Percentiles rank a stretch among this genome's conserved stretches.
phyloP scores from a whole-genome alignment of 2,888 invertebrate genomes.

The Caenorhabditis sulstoni region DNA sequence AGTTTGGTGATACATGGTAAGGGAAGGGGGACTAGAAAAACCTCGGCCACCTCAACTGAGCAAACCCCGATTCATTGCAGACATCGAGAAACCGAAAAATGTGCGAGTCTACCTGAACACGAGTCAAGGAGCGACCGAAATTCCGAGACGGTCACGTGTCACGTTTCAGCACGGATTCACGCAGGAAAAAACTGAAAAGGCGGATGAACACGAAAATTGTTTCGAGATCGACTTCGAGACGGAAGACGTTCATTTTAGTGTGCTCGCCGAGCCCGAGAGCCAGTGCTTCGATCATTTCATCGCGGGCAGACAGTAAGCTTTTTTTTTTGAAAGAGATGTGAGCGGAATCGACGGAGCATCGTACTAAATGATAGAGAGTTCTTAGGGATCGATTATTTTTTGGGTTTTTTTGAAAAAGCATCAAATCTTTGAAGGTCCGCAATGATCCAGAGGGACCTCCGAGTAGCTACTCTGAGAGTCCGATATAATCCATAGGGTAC shows the following conservation, averaged over 20 bases:
- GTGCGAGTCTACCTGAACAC: slow-evolving; percentile 34
- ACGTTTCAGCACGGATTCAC: slow-evolving; percentile 3
- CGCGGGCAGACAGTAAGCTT: slow-evolving; percentile 42
- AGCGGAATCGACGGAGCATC: no score
- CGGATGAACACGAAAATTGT: no score
- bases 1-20: slow-evolving; percentile 39
- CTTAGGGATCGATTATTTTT: no score
- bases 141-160: slow-evolving; percentile 4
- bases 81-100: slow-evolving; percentile 21
- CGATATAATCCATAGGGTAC: no score
- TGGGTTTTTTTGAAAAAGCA: no score
- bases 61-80: slow-evolving; percentile 17
- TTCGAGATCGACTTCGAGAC: slow-evolving; percentile 34
- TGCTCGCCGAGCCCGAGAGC: slow-evolving; percentile 16
- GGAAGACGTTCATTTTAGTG: slow-evolving; percentile 39
- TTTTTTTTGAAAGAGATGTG: not conserved
- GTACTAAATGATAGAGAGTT: no score
- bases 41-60: no score
- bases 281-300: slow-evolving; percentile 42
- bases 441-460: not conserved
- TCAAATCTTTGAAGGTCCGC: no score
- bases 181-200: no score
- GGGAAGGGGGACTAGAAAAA: not conserved
- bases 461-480: no score
- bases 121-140: slow-evolving; percentile 26